Conservation (phyloP, 2,888 invertebrate species). For the Rhimphoctona megacephalus region DNA sequence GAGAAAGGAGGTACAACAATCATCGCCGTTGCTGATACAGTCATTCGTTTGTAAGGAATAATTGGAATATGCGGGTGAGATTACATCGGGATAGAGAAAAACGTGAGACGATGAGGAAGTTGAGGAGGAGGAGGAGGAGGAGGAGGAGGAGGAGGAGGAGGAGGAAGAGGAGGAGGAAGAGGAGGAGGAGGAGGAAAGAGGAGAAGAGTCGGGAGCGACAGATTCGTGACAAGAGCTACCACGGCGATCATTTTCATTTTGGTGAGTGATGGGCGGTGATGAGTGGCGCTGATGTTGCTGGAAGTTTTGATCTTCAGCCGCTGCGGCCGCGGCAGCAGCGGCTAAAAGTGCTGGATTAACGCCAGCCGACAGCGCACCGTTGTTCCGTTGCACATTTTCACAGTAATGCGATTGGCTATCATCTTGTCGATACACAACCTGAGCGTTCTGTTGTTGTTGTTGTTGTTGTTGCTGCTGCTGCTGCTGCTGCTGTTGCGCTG, state of each 20-base stretch:
- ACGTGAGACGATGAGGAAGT: conserved; percentile 69
- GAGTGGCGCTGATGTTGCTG: conserved; percentile 58
- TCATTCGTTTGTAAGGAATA: conserved; percentile 69
- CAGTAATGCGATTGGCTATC: conserved; percentile 59
- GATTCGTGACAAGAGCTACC: not conserved
- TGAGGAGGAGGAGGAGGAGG: conserved; percentile 61
- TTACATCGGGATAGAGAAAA: conserved; percentile 75
- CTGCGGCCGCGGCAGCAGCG: conserved; percentile 85
- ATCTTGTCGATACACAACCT: conserved; percentile 67
- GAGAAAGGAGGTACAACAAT: conserved; percentile 75
- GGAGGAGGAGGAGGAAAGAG: conserved; percentile 42
- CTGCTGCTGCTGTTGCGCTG: conserved; percentile 66
- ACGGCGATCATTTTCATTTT: not conserved
- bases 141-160: conserved; percentile 57
- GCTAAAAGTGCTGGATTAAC: conserved; percentile 80
- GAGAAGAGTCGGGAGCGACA: conserved; percentile 67
- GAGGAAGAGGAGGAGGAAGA: conserved; percentile 25
- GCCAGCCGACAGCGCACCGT: conserved; percentile 48
- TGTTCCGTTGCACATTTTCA: conserved; percentile 33
- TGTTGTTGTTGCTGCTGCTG: conserved; percentile 56
- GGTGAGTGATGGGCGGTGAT: conserved; percentile 61
- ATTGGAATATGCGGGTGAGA: conserved; percentile 74
- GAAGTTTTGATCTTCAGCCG: conserved; percentile 77
- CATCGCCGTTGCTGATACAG: conserved; percentile 54
- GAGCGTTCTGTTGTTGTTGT: conserved; percentile 74